Base-by-base conservation (phyloP, 2,888 invertebrate genomes). In the Chymomyza amoena region DNA sequence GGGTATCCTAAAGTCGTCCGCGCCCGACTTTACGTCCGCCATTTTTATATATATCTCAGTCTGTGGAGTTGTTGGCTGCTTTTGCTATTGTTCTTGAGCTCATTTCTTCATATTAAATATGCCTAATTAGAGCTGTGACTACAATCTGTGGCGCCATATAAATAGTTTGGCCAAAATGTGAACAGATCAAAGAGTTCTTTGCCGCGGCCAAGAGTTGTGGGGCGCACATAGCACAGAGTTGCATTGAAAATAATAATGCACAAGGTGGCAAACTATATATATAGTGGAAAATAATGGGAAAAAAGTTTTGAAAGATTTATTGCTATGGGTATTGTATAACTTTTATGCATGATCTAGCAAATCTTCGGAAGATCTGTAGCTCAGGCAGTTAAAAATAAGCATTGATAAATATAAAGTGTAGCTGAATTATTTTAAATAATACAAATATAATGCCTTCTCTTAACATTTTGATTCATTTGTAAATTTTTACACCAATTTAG, bases 101-200 rank as follows among this genome's bases (percentile, higher is more conserved):
- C 25, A 25, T 25, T 57, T 18, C 32, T 67, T 62, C 66, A 64
- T 56, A 56, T 66, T 70, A 84, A 84, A 81, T 82, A 85, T 84
- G 83, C 83, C 83, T 84, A 84, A 84, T 84, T 84, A 84, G 85
- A 79, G 82, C 78, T 79, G 81, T 87, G 81, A 69, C 59, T 59
- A 63, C 62, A 63, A 45, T 69, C 69, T 73, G 70, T 85, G 85
- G 85, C 85, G 85, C 85, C 88, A 88, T 69, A 68, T 72, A 57
- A 28, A 57, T 20, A 72, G 79, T 15, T 73, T 83, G 76, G 71
- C 69, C 77, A 79, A 84, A 77, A 81, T 57, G 28, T 10, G 20
- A 28, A 20, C 57, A 20, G 25, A 20, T 45, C 39, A 45, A 45
- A 45, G 39, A 13, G 39, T 45, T 45, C 39, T 45, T 39, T 57